A percentile compares a stretch with the other conserved stretches of the same genome.
Evolutionary conservation across 2,113 vertebrate species (phyloP).

Genomic region (Heterocephalus glaber): DNA sequence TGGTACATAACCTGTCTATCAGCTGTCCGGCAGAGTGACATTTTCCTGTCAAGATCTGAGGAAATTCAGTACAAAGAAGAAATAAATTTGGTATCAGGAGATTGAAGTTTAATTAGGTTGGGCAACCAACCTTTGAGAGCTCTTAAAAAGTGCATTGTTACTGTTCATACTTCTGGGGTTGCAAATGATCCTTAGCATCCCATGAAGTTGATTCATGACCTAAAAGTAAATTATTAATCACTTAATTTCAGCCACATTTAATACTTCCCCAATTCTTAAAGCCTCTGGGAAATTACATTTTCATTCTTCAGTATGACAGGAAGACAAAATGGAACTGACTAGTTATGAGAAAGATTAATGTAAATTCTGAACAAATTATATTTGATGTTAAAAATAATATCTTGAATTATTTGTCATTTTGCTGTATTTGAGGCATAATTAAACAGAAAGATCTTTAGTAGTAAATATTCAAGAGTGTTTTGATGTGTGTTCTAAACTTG

Average conservation of each 20-base stretch:
- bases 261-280: slow-evolving; percentile 89
- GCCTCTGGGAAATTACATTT: slow-evolving; percentile 90
- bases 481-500: neutral
- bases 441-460: slow-evolving; percentile 53
- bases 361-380: slow-evolving; percentile 84
- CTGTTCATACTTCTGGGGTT: slow-evolving; percentile 77
- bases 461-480: neutral
- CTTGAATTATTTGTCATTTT: slow-evolving; percentile 76
- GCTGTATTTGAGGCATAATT: slow-evolving; percentile 72
- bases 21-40: slow-evolving; percentile 78
- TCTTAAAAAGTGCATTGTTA: slow-evolving; percentile 81
- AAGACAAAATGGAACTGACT: slow-evolving; percentile 87
- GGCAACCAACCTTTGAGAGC: slow-evolving; percentile 79
- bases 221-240: slow-evolving; percentile 97
- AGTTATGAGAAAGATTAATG: slow-evolving; percentile 83
- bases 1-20: slow-evolving; percentile 80
- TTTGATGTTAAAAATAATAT: slow-evolving; percentile 83
- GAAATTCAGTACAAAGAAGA: slow-evolving; percentile 80
- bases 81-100: slow-evolving; percentile 82
- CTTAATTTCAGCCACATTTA: slow-evolving; percentile 92
- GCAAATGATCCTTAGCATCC: slow-evolving; percentile 83
- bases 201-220: slow-evolving; percentile 91
- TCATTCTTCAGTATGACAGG: slow-evolving; percentile 84
- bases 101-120: slow-evolving; percentile 86
- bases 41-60: slow-evolving; percentile 78